Base-by-base conservation (phyloP, 2,888 invertebrate species). In the Tanytarsus gracilentus region DNA sequence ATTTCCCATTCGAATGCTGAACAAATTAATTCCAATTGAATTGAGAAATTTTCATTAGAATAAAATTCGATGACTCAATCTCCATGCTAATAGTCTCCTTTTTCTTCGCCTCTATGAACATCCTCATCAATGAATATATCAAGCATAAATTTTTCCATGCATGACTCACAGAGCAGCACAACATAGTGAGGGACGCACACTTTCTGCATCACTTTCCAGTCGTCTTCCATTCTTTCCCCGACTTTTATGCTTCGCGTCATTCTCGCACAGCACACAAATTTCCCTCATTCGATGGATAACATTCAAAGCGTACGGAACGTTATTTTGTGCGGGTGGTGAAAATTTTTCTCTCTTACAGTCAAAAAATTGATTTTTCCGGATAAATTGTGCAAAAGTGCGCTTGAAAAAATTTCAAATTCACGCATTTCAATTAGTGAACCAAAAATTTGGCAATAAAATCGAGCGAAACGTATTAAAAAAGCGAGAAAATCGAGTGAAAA, bases 201-300 rank as follows among this genome's bases (percentile, higher is more conserved):
- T n/a, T n/a, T n/a, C n/a, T n/a, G n/a, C n/a, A n/a, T n/a, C n/a
- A 44, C 44, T 44, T 2, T 23, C 23, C 23, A 8, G 9, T 18
- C 44, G 11, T 44, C 44, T 18, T 44, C 23, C 33, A 3, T 4
- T 33, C n/a, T 33, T n/a, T n/a, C 9, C 33, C n/a, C n/a, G 9
- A 9, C 33, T 11, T 33, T 33, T 33, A 33, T 33, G 33, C 33
- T 33, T 33, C n/a, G 33, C 33, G 3, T 33, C 33, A 33, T 2
- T 36, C 36, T 36, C 36, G 2, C 36, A 36, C 36, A 36, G 36
- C 4, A 3, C 4, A 36, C n/a, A 16, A 36, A 36, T 14, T 36
- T 18, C 36, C 53, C 21, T 55, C 55, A 55, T 40, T 58, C 58
- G 58, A 58, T 58, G 44, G 29, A 58, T 29, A 58, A 48, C 58